Base-by-base conservation (phyloP, 2,888 invertebrate species). In the Resseliella maxima region DNA sequence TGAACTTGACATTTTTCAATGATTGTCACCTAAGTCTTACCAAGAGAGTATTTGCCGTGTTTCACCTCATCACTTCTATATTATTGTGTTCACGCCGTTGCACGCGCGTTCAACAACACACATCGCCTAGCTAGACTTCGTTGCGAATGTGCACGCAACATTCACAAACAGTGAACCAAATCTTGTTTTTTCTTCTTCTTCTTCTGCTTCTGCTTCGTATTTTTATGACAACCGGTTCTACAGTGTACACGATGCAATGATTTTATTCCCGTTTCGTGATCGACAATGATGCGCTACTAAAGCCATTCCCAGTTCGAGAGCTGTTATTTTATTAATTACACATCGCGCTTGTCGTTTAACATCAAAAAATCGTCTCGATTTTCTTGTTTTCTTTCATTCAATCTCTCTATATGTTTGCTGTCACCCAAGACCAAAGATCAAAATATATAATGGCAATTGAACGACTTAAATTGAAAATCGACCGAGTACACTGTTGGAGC, bases 311-410 rank as follows among this genome's bases (percentile, higher is more conserved):
- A 72, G 72, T 72, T 72, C 15, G 72, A 72, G 31, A 72, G 72
- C 72, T 72, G 72, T 72, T 72, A 72, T 72, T 72, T 72, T 72
- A 72, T 72, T 72, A 72, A 72, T 72, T 72, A 35, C 72, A 2
- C 31, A 72, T 72, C 72, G 72, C 35, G 72, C 72, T 27, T 31
- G n/a, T 72, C 15, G 35, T 72, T 31, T 12, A 15, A 31, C 31
- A 72, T 31, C 72, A 31, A 31, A 31, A 15, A 31, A 24, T 6
- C 24, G 12, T n/a, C 3, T 24, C 59, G n/a, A 5, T 59, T 24
- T 59, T 59, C 5, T 59, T 59, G 41, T 41, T 41, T 41, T 5
- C 12, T 12, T 5, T 41, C 5, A 41, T 41, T 41, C n/a, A n/a
- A n/a, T n/a, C n/a, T n/a, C n/a, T n/a, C n/a, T n/a, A n/a, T n/a